phyloP scores from a whole-genome alignment of 2,888 invertebrate genomes.

The Hipparchia semele region DNA sequence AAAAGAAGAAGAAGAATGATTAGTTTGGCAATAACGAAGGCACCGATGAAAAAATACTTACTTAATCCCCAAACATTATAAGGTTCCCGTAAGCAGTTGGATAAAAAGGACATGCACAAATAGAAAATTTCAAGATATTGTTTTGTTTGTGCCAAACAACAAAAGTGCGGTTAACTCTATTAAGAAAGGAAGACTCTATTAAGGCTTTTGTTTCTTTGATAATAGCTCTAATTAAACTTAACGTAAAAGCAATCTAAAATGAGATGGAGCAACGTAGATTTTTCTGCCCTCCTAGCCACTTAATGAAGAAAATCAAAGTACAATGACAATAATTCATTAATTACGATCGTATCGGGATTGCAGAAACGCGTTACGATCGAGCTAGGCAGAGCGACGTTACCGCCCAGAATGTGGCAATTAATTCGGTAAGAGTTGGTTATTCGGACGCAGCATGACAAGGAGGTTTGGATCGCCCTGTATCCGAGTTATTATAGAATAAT shows the following conservation, averaged over 20 bases:
- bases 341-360: conserved; percentile 50
- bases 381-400: conserved; percentile 64
- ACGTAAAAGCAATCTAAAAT: conserved; percentile 7
- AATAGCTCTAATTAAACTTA: conserved; percentile 11
- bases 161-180: neutral
- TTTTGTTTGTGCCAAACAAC: neutral
- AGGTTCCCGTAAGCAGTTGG: too few relatives aligned
- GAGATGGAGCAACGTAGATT: conserved; percentile 5
- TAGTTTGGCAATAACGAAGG: too few relatives aligned
- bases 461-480: conserved; percentile 67
- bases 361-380: conserved; percentile 55
- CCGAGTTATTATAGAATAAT: conserved; percentile 82
- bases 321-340: conserved; percentile 50
- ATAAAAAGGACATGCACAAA: too few relatives aligned
- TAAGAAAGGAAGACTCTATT: neutral
- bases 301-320: conserved; percentile 22
- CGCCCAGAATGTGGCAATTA: conserved; percentile 78
- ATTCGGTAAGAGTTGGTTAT: conserved; percentile 73
- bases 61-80: too few relatives aligned
- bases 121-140: neutral
- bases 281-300: neutral
- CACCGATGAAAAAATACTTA: too few relatives aligned
- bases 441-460: conserved; percentile 74
- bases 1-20: too few relatives aligned
- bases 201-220: neutral